Evolutionary conservation across 2,113 vertebrate species (phyloP).

Genomic region (Diadophis punctatus): DNA sequence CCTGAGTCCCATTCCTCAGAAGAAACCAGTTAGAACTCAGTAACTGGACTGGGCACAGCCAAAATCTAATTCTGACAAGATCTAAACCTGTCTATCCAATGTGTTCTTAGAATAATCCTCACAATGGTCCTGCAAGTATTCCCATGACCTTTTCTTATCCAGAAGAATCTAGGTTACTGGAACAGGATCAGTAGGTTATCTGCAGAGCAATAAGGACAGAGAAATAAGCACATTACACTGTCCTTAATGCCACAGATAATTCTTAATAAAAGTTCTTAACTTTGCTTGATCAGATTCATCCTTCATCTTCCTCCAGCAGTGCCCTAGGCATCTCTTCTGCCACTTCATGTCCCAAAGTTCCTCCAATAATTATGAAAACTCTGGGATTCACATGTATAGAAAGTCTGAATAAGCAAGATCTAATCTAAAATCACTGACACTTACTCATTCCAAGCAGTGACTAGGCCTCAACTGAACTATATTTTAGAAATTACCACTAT

Average conservation of each 20-base stretch:
- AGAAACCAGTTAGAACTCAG: neutral
- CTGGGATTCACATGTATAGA: neutral
- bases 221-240: neutral
- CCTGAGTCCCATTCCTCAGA: neutral
- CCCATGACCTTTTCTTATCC: neutral
- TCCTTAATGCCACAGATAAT: neutral
- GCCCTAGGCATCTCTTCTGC: neutral
- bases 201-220: neutral
- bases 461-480: neutral
- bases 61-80: neutral
- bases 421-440: neutral
- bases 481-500: neutral
- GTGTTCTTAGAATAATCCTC: neutral
- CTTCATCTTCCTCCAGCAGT: neutral
- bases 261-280: neutral
- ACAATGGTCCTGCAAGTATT: neutral
- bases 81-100: neutral
- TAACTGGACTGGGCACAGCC: neutral
- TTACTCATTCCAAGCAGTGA: neutral
- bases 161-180: neutral
- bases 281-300: neutral
- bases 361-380: neutral
- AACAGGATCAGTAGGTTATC: neutral
- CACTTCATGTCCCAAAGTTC: neutral
- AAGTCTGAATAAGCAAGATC: neutral